phyloP scores from a whole-genome alignment of 2,113 vertebrate species.

The Herpetotheres cachinnans region DNA sequence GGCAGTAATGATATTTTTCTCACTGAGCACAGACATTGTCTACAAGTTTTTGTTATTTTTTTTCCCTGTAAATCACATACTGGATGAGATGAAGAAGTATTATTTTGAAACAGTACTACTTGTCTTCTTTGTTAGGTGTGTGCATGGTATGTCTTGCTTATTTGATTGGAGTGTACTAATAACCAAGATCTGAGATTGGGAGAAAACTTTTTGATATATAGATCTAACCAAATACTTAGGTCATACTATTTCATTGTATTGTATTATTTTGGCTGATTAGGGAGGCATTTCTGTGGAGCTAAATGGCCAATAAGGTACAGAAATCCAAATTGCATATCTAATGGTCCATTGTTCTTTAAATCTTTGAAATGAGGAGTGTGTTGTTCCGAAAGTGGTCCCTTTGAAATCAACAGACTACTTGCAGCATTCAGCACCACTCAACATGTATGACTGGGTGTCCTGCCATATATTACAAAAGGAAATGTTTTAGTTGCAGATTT shows the following conservation, averaged over 20 bases:
- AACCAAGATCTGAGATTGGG: not conserved
- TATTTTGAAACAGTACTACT: not conserved
- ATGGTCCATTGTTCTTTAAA: not conserved
- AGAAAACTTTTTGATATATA: not conserved
- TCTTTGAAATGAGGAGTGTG: not conserved
- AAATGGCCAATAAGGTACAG: not conserved
- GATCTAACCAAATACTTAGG: not conserved
- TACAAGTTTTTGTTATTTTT: not conserved
- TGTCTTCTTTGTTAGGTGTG: not conserved
- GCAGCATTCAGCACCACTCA: not conserved
- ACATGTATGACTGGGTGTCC: not conserved
- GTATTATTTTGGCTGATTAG: not conserved
- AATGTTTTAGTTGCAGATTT: not conserved
- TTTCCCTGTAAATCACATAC: not conserved
- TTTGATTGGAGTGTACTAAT: not conserved
- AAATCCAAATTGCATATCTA: not conserved
- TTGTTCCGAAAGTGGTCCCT: not conserved
- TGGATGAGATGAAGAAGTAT: not conserved
- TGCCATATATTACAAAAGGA: not conserved
- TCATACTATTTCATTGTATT: not conserved
- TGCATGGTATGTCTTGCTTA: not conserved
- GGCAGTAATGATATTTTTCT: not conserved
- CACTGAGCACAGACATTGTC: not conserved
- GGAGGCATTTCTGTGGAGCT: not conserved
- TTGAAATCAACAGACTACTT: not conserved